A percentile compares a stretch with the other conserved stretches of the same genome.
Conservation (phyloP, 2,888 invertebrate genomes). For the Lasioglossum lativentre region DNA sequence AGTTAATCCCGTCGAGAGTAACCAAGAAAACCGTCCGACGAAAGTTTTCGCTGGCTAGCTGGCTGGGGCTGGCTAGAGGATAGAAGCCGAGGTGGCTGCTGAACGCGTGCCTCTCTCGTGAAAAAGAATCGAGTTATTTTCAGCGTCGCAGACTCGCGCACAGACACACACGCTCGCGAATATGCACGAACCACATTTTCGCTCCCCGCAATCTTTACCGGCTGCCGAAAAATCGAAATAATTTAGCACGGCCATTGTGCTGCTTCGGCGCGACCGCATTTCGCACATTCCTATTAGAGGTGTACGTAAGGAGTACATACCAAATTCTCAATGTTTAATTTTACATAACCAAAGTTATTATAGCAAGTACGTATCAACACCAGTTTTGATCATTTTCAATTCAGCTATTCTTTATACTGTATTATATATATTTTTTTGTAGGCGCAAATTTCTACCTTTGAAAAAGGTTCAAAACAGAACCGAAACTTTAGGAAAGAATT, state of each 20-base stretch:
- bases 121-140: constrained; percentile 37
- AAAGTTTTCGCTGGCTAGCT: not conserved
- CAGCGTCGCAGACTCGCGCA: not conserved
- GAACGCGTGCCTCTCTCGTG: not conserved
- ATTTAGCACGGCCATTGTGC: not conserved
- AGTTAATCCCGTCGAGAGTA: not conserved
- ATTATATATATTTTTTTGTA: too few species aligned
- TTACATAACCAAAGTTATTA: too few species aligned
- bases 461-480: too few species aligned
- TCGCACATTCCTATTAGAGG: not conserved
- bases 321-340: too few species aligned
- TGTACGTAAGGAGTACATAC: too few species aligned
- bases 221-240: not conserved
- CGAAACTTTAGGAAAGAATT: too few species aligned
- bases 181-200: not conserved
- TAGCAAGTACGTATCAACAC: too few species aligned
- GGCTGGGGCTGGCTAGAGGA: not conserved
- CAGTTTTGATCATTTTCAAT: too few species aligned
- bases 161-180: not conserved
- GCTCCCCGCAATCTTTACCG: not conserved
- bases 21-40: not conserved
- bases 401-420: too few species aligned
- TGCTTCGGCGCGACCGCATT: not conserved
- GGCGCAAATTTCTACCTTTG: too few species aligned
- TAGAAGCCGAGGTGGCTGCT: not conserved